Conservation (phyloP, 2,797 vertebrate species). For the Labeo calbasu region DNA sequence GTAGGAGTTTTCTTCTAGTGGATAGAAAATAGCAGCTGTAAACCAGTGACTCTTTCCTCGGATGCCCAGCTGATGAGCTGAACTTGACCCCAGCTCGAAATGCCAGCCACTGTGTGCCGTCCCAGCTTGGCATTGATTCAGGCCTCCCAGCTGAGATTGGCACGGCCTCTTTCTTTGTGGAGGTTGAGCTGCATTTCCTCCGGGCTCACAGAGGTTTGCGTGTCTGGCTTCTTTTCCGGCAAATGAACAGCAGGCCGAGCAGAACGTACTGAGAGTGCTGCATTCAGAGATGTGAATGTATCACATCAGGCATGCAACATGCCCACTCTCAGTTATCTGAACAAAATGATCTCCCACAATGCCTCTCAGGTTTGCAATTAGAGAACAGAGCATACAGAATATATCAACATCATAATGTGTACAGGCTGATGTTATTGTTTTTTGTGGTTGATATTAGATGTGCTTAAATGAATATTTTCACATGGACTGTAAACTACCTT, state of each 20-base stretch:
- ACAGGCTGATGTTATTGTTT: background rate
- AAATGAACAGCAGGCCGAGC: constrained; percentile 30
- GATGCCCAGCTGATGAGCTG: constrained; percentile 53
- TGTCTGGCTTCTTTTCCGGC: constrained; percentile 18
- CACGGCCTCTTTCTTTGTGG: constrained; percentile 51
- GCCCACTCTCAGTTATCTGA: constrained; percentile 2
- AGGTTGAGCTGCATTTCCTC: constrained; percentile 63
- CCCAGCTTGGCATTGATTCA: constrained; percentile 50
- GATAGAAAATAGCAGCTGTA: constrained; percentile 50
- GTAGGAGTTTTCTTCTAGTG: constrained; percentile 20
- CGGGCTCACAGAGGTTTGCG: constrained; percentile 31
- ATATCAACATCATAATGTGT: background rate
- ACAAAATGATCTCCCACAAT: background rate
- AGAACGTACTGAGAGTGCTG: constrained; percentile 17
- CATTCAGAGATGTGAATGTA: constrained; percentile 27
- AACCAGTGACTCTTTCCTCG: constrained; percentile 28
- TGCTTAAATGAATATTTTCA: no score
- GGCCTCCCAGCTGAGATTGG: constrained; percentile 51
- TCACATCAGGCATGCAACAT: constrained; percentile 12
- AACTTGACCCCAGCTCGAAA: constrained; percentile 58
- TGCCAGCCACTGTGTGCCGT: constrained; percentile 49
- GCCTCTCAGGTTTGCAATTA: constrained; percentile 9
- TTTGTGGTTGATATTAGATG: background rate
- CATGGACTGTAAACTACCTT: background rate
- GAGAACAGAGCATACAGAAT: background rate